These are phyloP conservation scores for Anguilla anguilla DNA, from an alignment of 2,797 vertebrate species.

Conservation along the genomic window DNA sequence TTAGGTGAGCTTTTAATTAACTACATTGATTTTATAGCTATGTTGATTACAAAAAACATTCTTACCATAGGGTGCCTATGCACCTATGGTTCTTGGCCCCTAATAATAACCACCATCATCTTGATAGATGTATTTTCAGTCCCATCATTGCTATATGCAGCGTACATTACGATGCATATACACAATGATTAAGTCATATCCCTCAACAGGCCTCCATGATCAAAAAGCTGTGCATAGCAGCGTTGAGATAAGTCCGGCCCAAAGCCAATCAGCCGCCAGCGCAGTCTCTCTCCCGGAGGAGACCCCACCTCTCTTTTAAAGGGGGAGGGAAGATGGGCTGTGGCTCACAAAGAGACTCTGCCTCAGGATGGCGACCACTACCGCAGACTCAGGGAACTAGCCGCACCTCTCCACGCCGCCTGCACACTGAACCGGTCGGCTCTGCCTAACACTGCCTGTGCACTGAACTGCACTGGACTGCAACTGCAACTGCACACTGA, in stretches of 20 bases:
- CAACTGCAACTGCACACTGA: no score
- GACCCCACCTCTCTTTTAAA: constrained; percentile 71
- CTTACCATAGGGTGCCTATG: background rate
- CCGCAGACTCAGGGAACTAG: constrained; percentile 52
- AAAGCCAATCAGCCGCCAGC: constrained; percentile 48
- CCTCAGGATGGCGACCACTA: constrained; percentile 50
- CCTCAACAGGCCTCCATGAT: background rate
- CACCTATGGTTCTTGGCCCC: background rate
- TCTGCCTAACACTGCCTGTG: background rate
- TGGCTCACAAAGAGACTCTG: constrained; percentile 48
- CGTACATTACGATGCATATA: background rate
- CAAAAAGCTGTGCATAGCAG: background rate
- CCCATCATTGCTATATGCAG: background rate
- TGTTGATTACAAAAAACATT: no score
- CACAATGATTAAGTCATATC: background rate
- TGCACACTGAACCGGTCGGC: constrained; percentile 5
- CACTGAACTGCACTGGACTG: background rate
- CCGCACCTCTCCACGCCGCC: constrained; percentile 35
- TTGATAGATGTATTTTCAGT: background rate
- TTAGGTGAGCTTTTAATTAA: no score
- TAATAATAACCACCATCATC: background rate
- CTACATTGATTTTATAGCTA: no score
- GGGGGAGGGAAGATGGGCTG: constrained; percentile 56
- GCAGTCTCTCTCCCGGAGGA: constrained; percentile 49
- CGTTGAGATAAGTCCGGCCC: background rate